These are phyloP conservation scores for Anastrepha obliqua DNA, from an alignment of 1,140 invertebrate genomes.

Conservation along the genomic window DNA sequence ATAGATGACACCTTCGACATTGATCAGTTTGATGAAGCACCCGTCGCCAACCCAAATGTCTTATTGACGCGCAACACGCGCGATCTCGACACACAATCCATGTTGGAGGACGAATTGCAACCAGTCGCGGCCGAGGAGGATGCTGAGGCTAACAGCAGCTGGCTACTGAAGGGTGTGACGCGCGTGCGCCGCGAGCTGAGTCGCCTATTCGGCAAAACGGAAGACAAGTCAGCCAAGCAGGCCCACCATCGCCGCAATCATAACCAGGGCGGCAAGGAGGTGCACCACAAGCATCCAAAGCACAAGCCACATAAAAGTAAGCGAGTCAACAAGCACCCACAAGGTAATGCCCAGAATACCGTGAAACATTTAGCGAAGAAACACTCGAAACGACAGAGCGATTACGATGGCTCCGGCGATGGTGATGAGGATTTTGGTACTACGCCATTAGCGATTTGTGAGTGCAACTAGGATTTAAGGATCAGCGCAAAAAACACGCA, in stretches of 20 bases:
- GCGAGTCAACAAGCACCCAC: neutral
- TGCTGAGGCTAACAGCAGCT: slow-evolving; percentile 56
- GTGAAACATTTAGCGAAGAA: slow-evolving; percentile 34
- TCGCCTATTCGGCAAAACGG: slow-evolving; percentile 63
- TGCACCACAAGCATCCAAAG: slow-evolving; percentile 49
- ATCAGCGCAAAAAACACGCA: neutral
- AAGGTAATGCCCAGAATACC: neutral
- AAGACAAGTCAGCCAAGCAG: slow-evolving; percentile 50
- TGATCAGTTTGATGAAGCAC: slow-evolving; percentile 60
- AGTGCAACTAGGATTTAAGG: neutral
- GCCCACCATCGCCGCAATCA: slow-evolving; percentile 16
- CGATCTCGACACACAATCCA: slow-evolving; percentile 53
- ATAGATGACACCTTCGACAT: slow-evolving; percentile 62
- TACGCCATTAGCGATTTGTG: neutral
- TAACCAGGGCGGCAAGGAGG: slow-evolving; percentile 9
- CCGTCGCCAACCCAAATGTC: slow-evolving; percentile 25
- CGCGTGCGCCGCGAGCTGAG: slow-evolving; percentile 68
- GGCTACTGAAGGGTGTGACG: slow-evolving; percentile 63
- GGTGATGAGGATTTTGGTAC: slow-evolving; percentile 26
- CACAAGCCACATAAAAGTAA: neutral
- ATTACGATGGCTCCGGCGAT: slow-evolving; percentile 53
- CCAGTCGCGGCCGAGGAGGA: slow-evolving; percentile 43
- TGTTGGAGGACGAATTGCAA: slow-evolving; percentile 56
- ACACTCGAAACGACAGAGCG: slow-evolving; percentile 22
- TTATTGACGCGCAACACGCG: neutral